Evolutionary conservation across 2,797 vertebrate genomes (phyloP).

Genomic region (Ataeniobius toweri): DNA sequence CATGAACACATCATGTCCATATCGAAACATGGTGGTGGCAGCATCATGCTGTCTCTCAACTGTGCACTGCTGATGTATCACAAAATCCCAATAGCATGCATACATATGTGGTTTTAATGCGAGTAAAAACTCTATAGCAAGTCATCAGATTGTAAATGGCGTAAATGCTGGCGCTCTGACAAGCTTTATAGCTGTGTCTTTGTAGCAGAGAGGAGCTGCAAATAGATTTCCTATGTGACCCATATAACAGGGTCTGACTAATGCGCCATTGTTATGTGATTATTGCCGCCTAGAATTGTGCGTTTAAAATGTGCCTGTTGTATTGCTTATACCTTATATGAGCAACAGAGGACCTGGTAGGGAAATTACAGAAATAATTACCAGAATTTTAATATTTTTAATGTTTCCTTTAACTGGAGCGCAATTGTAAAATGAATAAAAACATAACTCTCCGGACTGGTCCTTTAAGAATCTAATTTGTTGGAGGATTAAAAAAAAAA

Average conservation of each 20-base stretch:
- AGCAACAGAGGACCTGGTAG: neutral
- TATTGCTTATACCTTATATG: too few relatives aligned
- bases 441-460: slow-evolving; percentile 7
- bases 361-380: neutral
- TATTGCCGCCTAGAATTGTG: neutral
- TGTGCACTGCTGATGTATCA: too few relatives aligned
- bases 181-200: neutral
- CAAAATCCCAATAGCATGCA: too few relatives aligned
- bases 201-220: slow-evolving; percentile 4
- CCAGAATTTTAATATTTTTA: neutral
- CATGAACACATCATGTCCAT: too few relatives aligned
- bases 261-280: slow-evolving; percentile 3
- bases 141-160: neutral
- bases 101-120: too few relatives aligned
- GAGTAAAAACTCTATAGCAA: too few relatives aligned
- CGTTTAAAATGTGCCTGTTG: neutral
- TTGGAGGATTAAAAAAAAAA: slow-evolving; percentile 8
- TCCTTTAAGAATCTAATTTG: slow-evolving; percentile 52
- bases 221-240: slow-evolving; percentile 4
- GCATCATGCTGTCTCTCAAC: too few relatives aligned
- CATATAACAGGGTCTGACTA: neutral
- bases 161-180: neutral
- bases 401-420: neutral
- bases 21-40: too few relatives aligned
- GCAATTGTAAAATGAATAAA: neutral